phyloP scores from a whole-genome alignment of 2,797 vertebrate species.

The Muscicapa comitata region DNA sequence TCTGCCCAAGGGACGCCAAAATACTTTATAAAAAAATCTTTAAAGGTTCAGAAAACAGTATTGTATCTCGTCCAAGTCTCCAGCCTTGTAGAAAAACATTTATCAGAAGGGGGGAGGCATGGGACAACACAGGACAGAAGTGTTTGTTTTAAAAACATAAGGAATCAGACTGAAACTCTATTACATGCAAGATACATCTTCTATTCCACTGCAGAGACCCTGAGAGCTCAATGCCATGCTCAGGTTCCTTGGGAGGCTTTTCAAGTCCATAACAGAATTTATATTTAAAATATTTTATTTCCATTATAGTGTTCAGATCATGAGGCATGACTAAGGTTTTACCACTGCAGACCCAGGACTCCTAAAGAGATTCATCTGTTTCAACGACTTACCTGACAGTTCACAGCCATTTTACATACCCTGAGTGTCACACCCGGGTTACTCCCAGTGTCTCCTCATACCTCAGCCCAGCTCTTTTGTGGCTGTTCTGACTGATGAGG shows the following conservation, averaged over 20 bases:
- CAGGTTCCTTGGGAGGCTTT: not conserved
- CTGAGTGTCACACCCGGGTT: not conserved
- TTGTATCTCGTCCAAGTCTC: not conserved
- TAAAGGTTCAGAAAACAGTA: not conserved
- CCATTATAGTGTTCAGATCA: not conserved
- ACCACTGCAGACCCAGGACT: not conserved
- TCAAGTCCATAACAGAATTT: not conserved
- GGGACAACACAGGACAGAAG: not conserved
- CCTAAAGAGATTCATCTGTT: not conserved
- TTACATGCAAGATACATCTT: not conserved
- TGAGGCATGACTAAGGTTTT: not conserved
- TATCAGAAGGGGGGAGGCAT: not conserved
- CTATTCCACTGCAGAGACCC: not conserved
- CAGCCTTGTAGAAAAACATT: not conserved
- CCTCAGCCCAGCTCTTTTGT: not conserved
- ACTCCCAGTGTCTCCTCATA: not conserved
- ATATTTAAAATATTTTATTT: conserved; percentile 36
- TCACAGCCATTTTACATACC: not conserved
- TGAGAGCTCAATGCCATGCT: not conserved
- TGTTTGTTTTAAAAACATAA: not conserved
- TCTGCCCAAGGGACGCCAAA: not conserved
- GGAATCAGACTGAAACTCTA: not conserved
- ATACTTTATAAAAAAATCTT: not conserved
- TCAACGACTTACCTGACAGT: not conserved
- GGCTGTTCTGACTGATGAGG: not conserved